Conservation (phyloP, 2,888 invertebrate genomes). For the Scaeva pyrastri region DNA sequence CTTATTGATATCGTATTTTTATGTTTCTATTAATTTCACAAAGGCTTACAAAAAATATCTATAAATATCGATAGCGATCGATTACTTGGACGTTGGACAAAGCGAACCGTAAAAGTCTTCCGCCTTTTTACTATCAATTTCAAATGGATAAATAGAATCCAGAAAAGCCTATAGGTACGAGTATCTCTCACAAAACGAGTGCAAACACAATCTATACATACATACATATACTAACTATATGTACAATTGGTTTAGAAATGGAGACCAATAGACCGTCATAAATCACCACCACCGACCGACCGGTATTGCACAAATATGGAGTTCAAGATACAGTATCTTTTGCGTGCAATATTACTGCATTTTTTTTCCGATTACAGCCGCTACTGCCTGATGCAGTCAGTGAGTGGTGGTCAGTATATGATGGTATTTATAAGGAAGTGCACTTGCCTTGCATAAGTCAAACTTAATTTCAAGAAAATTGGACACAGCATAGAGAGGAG, state of each 20-base stretch:
- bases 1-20: background rate
- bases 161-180: conserved; percentile 8
- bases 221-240: no score
- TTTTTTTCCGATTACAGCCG: conserved; percentile 1
- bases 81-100: conserved; percentile 29
- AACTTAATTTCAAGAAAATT: conserved; percentile 42
- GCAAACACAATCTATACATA: no score
- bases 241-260: no score
- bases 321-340: conserved; percentile 49
- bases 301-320: conserved; percentile 51
- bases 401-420: background rate
- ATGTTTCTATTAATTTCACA: background rate
- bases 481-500: conserved; percentile 4
- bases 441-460: conserved; percentile 54
- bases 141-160: conserved; percentile 38
- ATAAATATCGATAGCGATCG: conserved; percentile 21
- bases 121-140: conserved; percentile 59
- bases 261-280: conserved; percentile 56
- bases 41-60: background rate
- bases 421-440: conserved; percentile 34
- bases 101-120: conserved; percentile 51
- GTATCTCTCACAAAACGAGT: no score
- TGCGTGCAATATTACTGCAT: conserved; percentile 37
- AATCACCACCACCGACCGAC: no score
- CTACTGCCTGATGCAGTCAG: background rate